These are phyloP conservation scores for Exocentrus adspersus DNA, from an alignment of 2,888 invertebrate species.

Conservation along the genomic window DNA sequence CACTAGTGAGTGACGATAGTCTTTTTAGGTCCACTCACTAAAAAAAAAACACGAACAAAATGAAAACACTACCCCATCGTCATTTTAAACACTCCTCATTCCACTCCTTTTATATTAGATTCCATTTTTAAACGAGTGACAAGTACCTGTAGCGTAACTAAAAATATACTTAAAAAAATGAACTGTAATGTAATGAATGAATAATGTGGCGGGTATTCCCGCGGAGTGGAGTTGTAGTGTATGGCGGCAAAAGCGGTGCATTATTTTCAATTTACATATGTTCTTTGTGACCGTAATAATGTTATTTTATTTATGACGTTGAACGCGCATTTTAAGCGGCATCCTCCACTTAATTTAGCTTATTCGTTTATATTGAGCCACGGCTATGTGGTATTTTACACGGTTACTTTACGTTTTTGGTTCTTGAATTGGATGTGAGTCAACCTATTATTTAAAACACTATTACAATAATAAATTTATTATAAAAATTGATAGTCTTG, in stretches of 20 bases:
- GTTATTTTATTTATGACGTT: slow-evolving; percentile 34
- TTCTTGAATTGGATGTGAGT: slow-evolving; percentile 31
- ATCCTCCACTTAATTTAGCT: slow-evolving; percentile 43
- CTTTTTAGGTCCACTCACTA: too few relatives aligned
- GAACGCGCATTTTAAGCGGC: slow-evolving; percentile 39
- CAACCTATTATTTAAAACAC: slow-evolving; percentile 32
- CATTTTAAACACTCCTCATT: slow-evolving; percentile 20
- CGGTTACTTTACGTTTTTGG: slow-evolving; percentile 32
- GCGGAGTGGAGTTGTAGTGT: slow-evolving; percentile 13
- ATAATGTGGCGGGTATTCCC: slow-evolving; percentile 30
- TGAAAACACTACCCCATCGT: neutral
- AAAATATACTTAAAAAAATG: slow-evolving; percentile 29
- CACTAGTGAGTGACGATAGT: too few relatives aligned
- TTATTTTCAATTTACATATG: slow-evolving; percentile 35
- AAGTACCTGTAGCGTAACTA: slow-evolving; percentile 19
- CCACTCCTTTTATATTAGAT: slow-evolving; percentile 15
- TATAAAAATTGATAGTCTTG: slow-evolving; percentile 12
- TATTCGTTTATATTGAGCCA: slow-evolving; percentile 44
- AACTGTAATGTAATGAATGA: slow-evolving; percentile 31
- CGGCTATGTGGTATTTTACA: slow-evolving; percentile 44
- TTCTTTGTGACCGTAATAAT: slow-evolving; percentile 32
- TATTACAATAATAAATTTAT: slow-evolving; percentile 12
- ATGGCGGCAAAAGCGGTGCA: slow-evolving; percentile 23
- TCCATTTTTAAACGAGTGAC: slow-evolving; percentile 29
- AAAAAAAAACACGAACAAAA: too few relatives aligned